phyloP scores from a whole-genome alignment of 2,888 invertebrate species.

The Stenoptilia bipunctidactyla region DNA sequence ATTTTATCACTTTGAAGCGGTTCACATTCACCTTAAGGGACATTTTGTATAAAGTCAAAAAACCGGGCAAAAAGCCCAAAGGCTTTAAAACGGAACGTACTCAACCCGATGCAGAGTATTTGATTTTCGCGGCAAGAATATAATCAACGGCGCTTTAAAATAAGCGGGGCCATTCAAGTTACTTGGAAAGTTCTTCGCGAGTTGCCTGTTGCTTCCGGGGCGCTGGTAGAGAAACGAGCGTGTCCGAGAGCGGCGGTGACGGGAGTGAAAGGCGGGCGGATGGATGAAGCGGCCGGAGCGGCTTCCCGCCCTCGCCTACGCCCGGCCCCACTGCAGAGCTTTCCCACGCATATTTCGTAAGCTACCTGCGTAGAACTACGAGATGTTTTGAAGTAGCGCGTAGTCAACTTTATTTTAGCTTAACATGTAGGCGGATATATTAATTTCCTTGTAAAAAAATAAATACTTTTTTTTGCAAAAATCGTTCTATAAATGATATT shows the following conservation, averaged over 20 bases:
- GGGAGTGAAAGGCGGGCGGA: constrained; percentile 5
- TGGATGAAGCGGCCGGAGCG: neutral
- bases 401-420: too few relatives aligned
- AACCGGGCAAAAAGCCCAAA: constrained; percentile 10
- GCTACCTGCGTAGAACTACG: constrained; percentile 6
- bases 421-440: too few relatives aligned
- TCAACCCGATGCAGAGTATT: neutral
- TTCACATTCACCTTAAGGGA: constrained; percentile 77
- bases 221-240: too few relatives aligned
- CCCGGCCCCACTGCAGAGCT: constrained; percentile 5
- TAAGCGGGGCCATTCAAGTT: neutral
- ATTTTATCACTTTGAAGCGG: constrained; percentile 77
- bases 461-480: too few relatives aligned
- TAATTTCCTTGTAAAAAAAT: too few relatives aligned
- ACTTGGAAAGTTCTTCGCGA: constrained; percentile 21
- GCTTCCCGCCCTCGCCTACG: constrained; percentile 5
- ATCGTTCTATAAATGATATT: too few relatives aligned
- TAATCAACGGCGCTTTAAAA: too few relatives aligned
- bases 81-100: constrained; percentile 5
- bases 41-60: constrained; percentile 49
- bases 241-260: neutral
- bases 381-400: too few relatives aligned
- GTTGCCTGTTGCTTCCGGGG: neutral
- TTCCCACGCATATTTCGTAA: constrained; percentile 3
- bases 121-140: too few relatives aligned